Evolutionary conservation across 2,888 invertebrate species (phyloP), one percentile per base, ranked within the genome.

Genomic region (Helleia helle): DNA sequence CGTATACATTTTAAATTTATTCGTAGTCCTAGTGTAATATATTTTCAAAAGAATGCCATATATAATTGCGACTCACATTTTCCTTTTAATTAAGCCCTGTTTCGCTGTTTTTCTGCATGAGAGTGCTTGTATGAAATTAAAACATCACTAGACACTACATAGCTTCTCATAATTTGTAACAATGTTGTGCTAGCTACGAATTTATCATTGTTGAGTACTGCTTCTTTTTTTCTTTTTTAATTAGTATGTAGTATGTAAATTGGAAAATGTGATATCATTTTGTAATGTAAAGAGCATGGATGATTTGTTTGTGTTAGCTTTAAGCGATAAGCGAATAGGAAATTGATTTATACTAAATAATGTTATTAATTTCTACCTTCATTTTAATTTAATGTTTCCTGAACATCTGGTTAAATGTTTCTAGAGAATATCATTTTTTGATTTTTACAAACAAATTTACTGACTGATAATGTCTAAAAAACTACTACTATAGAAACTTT

Each of bases 81-180:
- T 30, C 39, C 29, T 31, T 40, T 40, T 40, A 40, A 40, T 40
- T 40, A 40, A 40, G 25, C 25, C 15, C 25, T 40, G 25, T 25
- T 31, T 25, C 40, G 26, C 25, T 40, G 40, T 31, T 40, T 40
- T 38, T 40, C 17, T 40, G 40, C 31, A 31, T 31, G 40, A 40
- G 40, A 31, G 31, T 40, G 31, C 31, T 40, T 25, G 11, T 30
- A 15, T 39, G 18, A 40, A 40, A 40, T 40, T 40, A 31, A 25
- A 34, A 34, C 31, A 31, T 24, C 26, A 30, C 25, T 15, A 40
- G 31, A 22, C 22, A 6, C 22, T 22, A 22, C 22, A 22, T 24
- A 31, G 31, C 31, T 30, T 40, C 27, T 17, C 27, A 18, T 38
- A 26, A 30, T 30, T 31, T 31, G 31, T 13, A 25, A 31, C 14